phyloP scores from a whole-genome alignment of 2,113 vertebrate species.

The Atlantisia rogersi region DNA sequence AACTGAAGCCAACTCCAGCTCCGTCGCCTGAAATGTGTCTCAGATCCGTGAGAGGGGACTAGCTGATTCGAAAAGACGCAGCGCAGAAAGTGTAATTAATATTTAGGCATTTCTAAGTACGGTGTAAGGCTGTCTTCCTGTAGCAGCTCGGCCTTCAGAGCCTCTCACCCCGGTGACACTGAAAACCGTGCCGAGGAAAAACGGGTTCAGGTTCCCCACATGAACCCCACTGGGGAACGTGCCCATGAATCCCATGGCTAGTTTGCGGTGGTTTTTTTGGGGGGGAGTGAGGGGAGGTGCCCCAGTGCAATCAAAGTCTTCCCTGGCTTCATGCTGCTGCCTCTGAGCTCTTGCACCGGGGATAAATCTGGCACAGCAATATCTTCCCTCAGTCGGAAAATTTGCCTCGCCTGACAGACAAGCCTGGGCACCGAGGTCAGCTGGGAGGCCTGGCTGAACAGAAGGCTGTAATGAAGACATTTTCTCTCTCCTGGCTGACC shows the following conservation, averaged over 20 bases:
- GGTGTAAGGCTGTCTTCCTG: neutral
- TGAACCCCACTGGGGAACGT: rapidly evolving
- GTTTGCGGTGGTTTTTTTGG: neutral
- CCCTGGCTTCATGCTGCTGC: neutral
- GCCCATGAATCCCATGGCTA: neutral
- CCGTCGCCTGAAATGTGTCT: neutral
- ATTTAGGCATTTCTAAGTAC: neutral
- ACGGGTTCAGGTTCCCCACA: rapidly evolving
- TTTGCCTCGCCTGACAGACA: slow-evolving; percentile 33
- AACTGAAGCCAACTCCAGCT: neutral
- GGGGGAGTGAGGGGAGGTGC: neutral
- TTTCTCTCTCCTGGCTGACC: slow-evolving; percentile 61
- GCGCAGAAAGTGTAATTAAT: neutral
- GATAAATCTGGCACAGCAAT: neutral
- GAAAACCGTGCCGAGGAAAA: neutral
- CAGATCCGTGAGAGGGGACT: neutral
- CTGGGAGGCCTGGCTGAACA: slow-evolving; percentile 55
- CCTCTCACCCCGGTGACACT: neutral
- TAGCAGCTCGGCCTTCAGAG: neutral
- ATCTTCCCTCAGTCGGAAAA: slow-evolving; percentile 26
- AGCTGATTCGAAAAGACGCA: neutral
- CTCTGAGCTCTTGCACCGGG: neutral
- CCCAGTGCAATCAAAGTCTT: neutral
- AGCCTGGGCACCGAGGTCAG: neutral
- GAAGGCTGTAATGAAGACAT: slow-evolving; percentile 65